Conservation (phyloP, 2,113 vertebrate genomes). For the Dinomys branickii region DNA sequence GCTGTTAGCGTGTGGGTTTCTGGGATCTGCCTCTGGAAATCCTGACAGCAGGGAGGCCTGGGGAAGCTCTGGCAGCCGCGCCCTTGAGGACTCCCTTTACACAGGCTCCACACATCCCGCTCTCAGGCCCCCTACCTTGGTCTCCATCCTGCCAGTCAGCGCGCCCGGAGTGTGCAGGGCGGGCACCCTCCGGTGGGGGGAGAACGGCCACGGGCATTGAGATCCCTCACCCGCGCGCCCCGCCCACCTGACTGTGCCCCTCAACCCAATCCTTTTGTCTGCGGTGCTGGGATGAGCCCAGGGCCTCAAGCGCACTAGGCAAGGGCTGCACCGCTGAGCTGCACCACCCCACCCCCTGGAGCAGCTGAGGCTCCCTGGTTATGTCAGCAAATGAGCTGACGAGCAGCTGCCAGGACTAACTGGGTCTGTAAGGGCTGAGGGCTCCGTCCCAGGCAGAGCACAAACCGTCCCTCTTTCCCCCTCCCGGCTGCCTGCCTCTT, state of each 20-base stretch:
- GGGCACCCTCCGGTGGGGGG: rapidly evolving
- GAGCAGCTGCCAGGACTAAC: neutral
- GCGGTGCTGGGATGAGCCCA: neutral
- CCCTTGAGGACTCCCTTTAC: neutral
- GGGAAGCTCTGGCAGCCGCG: neutral
- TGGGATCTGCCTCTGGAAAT: neutral
- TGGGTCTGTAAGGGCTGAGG: neutral
- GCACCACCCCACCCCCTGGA: neutral
- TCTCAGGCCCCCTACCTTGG: neutral
- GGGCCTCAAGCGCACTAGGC: neutral
- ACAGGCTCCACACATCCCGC: too few relatives aligned
- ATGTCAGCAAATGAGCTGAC: neutral
- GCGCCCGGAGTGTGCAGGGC: neutral
- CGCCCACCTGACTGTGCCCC: neutral
- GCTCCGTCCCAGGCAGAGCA: neutral
- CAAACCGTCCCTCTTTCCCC: neutral
- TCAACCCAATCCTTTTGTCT: neutral
- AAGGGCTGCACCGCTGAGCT: neutral
- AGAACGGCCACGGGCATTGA: rapidly evolving
- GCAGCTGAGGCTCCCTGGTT: neutral
- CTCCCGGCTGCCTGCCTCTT: neutral
- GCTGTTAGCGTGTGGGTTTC: neutral
- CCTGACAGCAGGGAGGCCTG: neutral
- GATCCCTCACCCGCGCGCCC: neutral
- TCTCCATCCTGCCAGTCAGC: neutral